These are phyloP conservation scores for Odontamblyopus lacepedii DNA, from an alignment of 2,797 vertebrate species.

Conservation along the genomic window DNA sequence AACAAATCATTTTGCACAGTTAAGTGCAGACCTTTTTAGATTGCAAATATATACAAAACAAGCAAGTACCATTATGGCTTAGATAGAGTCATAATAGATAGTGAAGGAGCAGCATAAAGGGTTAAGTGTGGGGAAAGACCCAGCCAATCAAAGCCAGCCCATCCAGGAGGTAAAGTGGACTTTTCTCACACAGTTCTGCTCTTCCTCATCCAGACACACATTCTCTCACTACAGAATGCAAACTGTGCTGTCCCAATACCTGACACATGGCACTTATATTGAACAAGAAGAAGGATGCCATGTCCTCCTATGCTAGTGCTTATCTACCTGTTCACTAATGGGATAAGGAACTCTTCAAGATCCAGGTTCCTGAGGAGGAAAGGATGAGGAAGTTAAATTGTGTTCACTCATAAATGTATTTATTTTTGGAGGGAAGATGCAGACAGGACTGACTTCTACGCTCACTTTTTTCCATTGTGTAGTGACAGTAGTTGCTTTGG, in stretches of 20 bases:
- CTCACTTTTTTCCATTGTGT: conserved; percentile 54
- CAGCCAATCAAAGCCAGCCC: conserved; percentile 50
- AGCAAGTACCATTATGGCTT: neutral
- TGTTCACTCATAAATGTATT: neutral
- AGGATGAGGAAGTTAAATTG: conserved; percentile 31
- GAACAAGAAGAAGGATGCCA: conserved; percentile 14
- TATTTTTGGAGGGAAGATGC: conserved; percentile 39
- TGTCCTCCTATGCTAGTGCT: neutral
- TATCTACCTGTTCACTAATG: conserved; percentile 27
- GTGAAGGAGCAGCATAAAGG: conserved; percentile 41
- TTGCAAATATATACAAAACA: neutral
- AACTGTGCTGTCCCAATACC: conserved; percentile 16
- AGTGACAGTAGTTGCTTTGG: conserved; percentile 58
- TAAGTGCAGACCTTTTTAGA: neutral
- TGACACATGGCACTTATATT: conserved; percentile 29
- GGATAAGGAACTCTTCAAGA: conserved; percentile 19
- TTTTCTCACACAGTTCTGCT: conserved; percentile 22
- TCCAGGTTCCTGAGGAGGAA: conserved; percentile 29
- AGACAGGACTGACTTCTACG: conserved; percentile 16
- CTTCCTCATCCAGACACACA: conserved; percentile 27
- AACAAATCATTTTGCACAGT: too few relatives aligned
- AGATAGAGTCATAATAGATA: neutral
- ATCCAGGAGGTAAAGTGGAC: conserved; percentile 45
- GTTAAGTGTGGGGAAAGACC: conserved; percentile 49
- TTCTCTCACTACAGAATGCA: conserved; percentile 18